A percentile compares a stretch with the other conserved stretches of the same genome.
These are phyloP conservation scores for Pluvialis apricaria DNA, from an alignment of 2,113 vertebrate species.

Conservation along the genomic window DNA sequence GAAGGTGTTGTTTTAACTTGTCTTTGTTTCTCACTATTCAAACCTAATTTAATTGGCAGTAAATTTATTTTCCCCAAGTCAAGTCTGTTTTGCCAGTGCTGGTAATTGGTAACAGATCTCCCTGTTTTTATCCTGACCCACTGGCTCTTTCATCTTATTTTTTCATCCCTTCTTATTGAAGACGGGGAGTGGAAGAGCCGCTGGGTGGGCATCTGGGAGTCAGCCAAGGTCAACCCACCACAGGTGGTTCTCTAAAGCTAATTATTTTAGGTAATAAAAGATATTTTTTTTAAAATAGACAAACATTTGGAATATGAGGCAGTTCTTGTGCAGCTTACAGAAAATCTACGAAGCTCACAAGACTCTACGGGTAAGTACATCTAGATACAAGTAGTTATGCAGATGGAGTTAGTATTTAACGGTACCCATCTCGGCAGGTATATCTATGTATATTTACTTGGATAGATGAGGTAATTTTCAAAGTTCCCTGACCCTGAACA, in stretches of 20 bases:
- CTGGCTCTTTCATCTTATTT: background rate
- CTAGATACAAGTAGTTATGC: background rate
- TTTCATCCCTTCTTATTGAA: background rate
- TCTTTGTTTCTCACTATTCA: background rate
- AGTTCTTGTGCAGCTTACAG: background rate
- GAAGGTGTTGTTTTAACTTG: background rate
- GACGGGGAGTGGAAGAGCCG: background rate
- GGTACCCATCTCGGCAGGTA: rapidly evolving
- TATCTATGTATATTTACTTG: background rate
- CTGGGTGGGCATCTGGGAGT: background rate
- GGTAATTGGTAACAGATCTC: background rate
- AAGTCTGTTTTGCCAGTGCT: background rate
- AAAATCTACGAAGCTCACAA: background rate
- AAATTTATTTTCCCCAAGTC: background rate
- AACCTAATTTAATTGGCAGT: background rate
- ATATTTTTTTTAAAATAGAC: background rate
- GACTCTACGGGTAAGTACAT: background rate
- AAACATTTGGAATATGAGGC: background rate
- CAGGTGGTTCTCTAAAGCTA: background rate
- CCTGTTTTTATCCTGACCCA: background rate
- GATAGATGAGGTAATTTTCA: background rate
- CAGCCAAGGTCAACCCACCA: background rate
- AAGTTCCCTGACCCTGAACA: background rate
- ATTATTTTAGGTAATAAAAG: background rate
- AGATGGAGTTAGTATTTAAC: background rate